Evolutionary conservation across 2,797 vertebrate species (phyloP).

Genomic region (Vipera latastei): DNA sequence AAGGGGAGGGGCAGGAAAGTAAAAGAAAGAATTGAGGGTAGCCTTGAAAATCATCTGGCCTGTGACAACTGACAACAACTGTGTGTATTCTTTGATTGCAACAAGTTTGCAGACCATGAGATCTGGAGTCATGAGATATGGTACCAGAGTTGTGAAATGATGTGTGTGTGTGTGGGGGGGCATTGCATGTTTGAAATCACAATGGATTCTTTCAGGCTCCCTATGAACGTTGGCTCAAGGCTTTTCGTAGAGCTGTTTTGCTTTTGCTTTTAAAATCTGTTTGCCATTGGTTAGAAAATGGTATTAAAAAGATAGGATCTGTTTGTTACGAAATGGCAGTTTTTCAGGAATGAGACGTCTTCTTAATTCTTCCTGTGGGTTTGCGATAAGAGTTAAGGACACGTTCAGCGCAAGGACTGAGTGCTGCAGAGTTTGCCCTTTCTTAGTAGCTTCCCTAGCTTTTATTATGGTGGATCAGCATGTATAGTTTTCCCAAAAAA

Average conservation of each 20-base stretch:
- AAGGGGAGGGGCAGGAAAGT: neutral
- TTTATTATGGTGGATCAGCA: neutral
- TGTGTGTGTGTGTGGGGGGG: neutral
- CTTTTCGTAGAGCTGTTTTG: neutral
- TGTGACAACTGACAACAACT: neutral
- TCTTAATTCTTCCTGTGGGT: neutral
- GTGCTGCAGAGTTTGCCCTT: neutral
- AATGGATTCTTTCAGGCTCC: neutral
- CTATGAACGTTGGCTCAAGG: neutral
- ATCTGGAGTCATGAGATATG: neutral
- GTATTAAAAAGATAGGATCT: neutral
- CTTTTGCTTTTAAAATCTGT: neutral
- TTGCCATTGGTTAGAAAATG: neutral
- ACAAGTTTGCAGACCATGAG: neutral
- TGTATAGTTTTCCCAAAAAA: neutral
- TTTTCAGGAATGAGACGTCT: neutral
- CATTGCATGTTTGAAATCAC: neutral
- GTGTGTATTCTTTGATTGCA: neutral
- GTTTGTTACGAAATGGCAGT: neutral
- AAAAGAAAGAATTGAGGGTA: neutral
- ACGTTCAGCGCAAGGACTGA: neutral
- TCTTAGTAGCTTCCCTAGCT: too few species aligned
- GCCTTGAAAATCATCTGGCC: neutral
- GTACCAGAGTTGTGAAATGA: neutral
- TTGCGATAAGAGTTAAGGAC: neutral